These are phyloP conservation scores for Panagrolaimus sp. DNA, from an alignment of 1,140 invertebrate species.

Conservation along the genomic window DNA sequence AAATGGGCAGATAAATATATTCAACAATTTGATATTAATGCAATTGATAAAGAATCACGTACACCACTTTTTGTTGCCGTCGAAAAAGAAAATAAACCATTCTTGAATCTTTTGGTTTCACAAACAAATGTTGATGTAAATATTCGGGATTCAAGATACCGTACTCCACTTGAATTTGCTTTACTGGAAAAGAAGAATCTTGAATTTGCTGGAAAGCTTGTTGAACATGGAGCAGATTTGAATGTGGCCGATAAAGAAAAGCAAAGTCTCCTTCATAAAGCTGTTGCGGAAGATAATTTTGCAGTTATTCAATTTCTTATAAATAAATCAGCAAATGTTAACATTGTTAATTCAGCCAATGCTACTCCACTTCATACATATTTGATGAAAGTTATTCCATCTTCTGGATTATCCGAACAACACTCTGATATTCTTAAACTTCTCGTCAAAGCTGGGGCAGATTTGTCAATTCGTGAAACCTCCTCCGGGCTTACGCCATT, in stretches of 20 bases:
- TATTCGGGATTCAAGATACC: constrained; percentile 17
- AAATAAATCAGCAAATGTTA: constrained; percentile 28
- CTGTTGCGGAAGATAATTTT: constrained; percentile 23
- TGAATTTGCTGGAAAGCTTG: constrained; percentile 34
- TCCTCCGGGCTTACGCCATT: constrained; percentile 76
- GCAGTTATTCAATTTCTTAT: constrained; percentile 38
- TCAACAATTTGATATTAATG: constrained; percentile 38
- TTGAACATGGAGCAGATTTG: constrained; percentile 26
- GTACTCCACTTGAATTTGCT: constrained; percentile 31
- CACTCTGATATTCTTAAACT: constrained; percentile 41
- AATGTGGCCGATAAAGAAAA: constrained; percentile 21
- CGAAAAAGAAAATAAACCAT: constrained; percentile 25
- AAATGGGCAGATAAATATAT: constrained; percentile 26
- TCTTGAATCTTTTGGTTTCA: constrained; percentile 33
- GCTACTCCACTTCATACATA: constrained; percentile 33
- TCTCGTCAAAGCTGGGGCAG: constrained; percentile 33
- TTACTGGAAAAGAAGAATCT: constrained; percentile 28
- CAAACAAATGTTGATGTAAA: constrained; percentile 33
- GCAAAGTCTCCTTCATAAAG: constrained; percentile 27
- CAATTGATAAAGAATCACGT: constrained; percentile 38
- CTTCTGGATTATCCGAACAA: constrained; percentile 13
- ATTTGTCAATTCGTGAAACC: constrained; percentile 68
- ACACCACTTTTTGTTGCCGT: constrained; percentile 37
- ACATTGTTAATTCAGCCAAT: constrained; percentile 25
- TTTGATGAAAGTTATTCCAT: constrained; percentile 26